Evolutionary conservation across 2,113 vertebrate species (phyloP), one percentile per base, ranked within the genome.

Genomic region (Lota lota): DNA sequence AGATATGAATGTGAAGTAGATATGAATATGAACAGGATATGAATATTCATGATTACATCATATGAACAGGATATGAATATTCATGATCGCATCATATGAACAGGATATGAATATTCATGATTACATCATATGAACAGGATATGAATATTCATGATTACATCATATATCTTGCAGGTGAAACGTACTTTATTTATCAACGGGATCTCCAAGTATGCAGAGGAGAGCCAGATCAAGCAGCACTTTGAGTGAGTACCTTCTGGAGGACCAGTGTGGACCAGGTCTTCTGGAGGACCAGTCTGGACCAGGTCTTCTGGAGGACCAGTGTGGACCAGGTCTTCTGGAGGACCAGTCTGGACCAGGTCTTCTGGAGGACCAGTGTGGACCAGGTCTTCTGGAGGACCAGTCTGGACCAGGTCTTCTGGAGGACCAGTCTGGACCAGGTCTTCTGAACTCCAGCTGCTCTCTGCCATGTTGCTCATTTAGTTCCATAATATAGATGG

Each of bases 111-210:
- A 28, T 28, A 28, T 2, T 28, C 4, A n/a, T n/a, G n/a, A n/a
- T n/a, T n/a, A n/a, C n/a, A n/a, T n/a, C n/a, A 4, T 28, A 28
- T 28, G 24, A 28, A 28, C 4, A 28, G 2, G 24, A 28, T 28
- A 28, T 28, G 24, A 28, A 28, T 28, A 33, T 33, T 33, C 28
- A 33, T 33, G 28, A 14, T 18, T 18, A 5, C 53, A 2, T 56
- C n/a, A 10, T 17, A 1, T 56, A 14, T 56, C 6, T 78, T 73
- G 10, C 84, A 99, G 97, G 96, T 99, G 77, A 98, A 99, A 80
- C 90, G 96, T 69, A 99, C 97, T 68, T 94, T 99, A 14, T 99
- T 98, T 77, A 98, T 99, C 66, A 98, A 95, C 5, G 95, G 96
- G 11, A 97, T 99, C 79, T 99, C 96, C 66, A 99, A 96, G 79